Base-by-base conservation (phyloP, 2,113 vertebrate species). In the Origma solitaria region DNA sequence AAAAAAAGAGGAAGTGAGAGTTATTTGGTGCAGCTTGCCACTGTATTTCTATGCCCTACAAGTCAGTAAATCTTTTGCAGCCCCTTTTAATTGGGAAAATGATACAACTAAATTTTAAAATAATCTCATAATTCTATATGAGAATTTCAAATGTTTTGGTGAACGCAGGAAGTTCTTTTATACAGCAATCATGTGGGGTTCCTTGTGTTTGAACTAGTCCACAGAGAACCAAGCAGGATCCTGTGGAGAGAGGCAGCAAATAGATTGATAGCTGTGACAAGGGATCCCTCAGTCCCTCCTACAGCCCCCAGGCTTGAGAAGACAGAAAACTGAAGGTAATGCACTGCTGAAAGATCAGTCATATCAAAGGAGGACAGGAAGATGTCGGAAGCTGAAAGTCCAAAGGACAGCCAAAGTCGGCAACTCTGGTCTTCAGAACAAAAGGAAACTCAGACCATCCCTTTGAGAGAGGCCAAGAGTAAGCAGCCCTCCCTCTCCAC, bases 161-260 rank as follows among this genome's bases (percentile, higher is more conserved):
- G 44, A 71, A 66, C 1, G 1, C 21, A 54, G 24, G 33, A 47
- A 73, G 35, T 64, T 35, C 30, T 54, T 84, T 56, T 49, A 53
- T 37, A 28, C 1, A 12, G 27, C n/a, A 76, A 0, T 30, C 1
- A 0, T 6, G 9, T 0, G 2, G 28, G 22, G 13, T 64, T 82
- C 37, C 50, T 71, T 2, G 6, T 6, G 4, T 68, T 71, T 80
- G 45, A 85, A 37, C 27, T 38, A 23, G 37, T 28, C 31, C 11
- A 15, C 18, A 66, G 88, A 65, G n/a, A 66, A 80, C 31, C 0
- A 0, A 61, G 58, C 23, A 68, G 35, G 25, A 79, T 38, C 21
- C 19, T 40, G 13, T 2, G 1, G 51, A 37, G 6, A 45, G 53
- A 80, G 44, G 31, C 5, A 49, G 25, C 30, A 31, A 70, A 8